phyloP scores from a whole-genome alignment of 2,888 invertebrate genomes.

The Phymatocera aterrima region DNA sequence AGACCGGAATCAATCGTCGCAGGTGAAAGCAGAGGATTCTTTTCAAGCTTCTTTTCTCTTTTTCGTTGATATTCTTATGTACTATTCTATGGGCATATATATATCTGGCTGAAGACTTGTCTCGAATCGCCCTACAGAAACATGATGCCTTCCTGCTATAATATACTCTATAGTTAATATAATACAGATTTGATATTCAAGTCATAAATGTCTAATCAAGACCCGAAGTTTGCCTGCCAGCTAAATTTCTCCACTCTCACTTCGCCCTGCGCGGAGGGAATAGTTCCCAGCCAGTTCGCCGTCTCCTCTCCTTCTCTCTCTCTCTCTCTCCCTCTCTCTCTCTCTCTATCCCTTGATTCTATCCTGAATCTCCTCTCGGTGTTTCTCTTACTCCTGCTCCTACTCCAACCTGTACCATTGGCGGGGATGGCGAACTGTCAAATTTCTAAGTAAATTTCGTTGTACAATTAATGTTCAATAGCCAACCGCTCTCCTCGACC shows the following conservation, averaged over 20 bases:
- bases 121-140: not conserved
- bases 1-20: not conserved
- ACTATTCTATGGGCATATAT: not conserved
- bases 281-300: slow-evolving; percentile 23
- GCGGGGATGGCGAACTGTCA: slow-evolving; percentile 51
- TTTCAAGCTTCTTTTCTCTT: not conserved
- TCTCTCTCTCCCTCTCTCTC: slow-evolving; percentile 32
- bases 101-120: not conserved
- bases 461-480: slow-evolving; percentile 65
- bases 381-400: slow-evolving; percentile 47
- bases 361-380: slow-evolving; percentile 23
- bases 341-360: slow-evolving; percentile 44
- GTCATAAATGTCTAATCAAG: slow-evolving; percentile 64
- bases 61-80: not conserved
- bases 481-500: slow-evolving; percentile 43
- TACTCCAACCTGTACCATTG: not conserved
- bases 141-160: not conserved
- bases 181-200: slow-evolving; percentile 59
- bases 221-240: slow-evolving; percentile 54
- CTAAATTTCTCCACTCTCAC: slow-evolving; percentile 26
- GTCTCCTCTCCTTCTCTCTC: slow-evolving; percentile 36
- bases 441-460: slow-evolving; percentile 66
- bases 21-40: not conserved
- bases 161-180: slow-evolving; percentile 46
- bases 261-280: slow-evolving; percentile 2